Base-by-base conservation (phyloP, 2,113 vertebrate genomes). In the Condylura cristata region DNA sequence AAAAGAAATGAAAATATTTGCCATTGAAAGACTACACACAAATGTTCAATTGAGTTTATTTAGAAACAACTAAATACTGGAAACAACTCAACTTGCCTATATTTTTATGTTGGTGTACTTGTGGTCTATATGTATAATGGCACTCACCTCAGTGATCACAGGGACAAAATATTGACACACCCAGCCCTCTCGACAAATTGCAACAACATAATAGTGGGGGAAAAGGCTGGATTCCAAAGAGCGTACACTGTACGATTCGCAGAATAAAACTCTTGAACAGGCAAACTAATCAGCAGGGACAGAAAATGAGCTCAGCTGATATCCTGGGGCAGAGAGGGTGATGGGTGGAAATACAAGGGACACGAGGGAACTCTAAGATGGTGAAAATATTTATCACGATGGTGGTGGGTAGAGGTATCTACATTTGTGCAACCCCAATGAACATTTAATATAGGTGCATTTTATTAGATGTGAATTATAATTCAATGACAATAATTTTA, bases 1-100 rank as follows among this genome's bases (percentile, higher is more conserved):
- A 71, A 68, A 17, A 87, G 85, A 80, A 88, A 90, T 89, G 28
- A 56, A 89, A 83, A 92, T 44, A 44, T 68, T 61, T 81, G 30
- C 32, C 9, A 82, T 16, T 79, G 12, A 65, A 68, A 80, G 28
- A 72, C 48, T 51, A 13, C 13, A 18, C 22, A 76, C 14, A 71
- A 39, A 82, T 34, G 16, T 86, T 90, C 37, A 30, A 63, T 24
- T 70, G n/a, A 90, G 58, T 34, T 89, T 86, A 81, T 65, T 20
- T 51, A n/a, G 30, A 17, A 65, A 51, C 2, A 87, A 28, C 65
- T 66, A 56, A 91, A 71, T 26, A 22, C 46, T 53, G 37, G 51
- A 41, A 86, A 86, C 46, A 86, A 8, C 13, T 37, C 26, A 83
- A 14, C 53, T 86, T 51, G 72, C n/a, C 26, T 51, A 17, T 51